Percentiles rank a stretch among this genome's conserved stretches.
Evolutionary conservation across 2,113 vertebrate species (phyloP).

Genomic region (Gallinago paraguaiae): DNA sequence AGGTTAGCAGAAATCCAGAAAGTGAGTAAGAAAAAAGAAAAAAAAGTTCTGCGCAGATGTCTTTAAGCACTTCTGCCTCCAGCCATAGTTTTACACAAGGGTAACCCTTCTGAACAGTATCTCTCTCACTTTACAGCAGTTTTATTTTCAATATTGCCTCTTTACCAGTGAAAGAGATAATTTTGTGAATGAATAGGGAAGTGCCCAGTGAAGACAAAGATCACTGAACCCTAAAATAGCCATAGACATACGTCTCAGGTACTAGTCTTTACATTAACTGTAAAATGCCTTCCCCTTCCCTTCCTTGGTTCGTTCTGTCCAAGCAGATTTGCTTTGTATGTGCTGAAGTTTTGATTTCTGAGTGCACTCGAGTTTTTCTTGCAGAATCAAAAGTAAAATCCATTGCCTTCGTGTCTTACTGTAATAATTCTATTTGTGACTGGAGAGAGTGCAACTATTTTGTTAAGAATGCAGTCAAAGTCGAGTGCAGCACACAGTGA

Average conservation of each 20-base stretch:
- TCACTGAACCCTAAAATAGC: not conserved
- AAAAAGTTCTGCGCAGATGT: not conserved
- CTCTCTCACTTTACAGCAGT: not conserved
- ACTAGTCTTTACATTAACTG: not conserved
- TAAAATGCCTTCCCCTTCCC: not conserved
- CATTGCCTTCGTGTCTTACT: not conserved
- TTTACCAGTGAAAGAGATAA: not conserved
- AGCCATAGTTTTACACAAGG: not conserved
- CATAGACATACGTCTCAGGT: fast-evolving
- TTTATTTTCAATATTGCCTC: not conserved
- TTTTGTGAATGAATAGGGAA: not conserved
- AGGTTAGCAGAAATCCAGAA: not conserved
- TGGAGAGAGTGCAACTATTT: not conserved
- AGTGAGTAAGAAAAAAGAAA: not conserved
- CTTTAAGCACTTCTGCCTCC: not conserved
- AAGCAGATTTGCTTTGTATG: not conserved
- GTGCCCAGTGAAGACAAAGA: not conserved
- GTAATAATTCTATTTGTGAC: not conserved
- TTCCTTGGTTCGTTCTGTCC: not conserved
- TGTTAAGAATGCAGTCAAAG: not conserved
- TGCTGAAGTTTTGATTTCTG: not conserved
- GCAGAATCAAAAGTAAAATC: not conserved
- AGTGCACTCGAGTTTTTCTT: not conserved
- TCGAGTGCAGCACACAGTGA: not conserved
- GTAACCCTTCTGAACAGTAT: not conserved